These are phyloP conservation scores for Eupelmus urozonus DNA, from an alignment of 2,888 invertebrate genomes.

Conservation along the genomic window DNA sequence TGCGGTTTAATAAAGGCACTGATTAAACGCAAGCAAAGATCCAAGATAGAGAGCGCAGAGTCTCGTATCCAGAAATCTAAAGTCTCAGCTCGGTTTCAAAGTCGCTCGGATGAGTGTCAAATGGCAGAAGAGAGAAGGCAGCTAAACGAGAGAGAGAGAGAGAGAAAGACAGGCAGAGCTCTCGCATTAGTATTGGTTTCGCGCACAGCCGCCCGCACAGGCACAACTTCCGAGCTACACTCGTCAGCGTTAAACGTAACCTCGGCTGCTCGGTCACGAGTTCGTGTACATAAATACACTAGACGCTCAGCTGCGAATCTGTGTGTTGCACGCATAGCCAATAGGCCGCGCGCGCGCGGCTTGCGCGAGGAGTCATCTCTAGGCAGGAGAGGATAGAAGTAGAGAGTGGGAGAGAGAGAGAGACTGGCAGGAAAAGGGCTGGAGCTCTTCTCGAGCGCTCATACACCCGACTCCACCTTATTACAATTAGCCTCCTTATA, in stretches of 20 bases:
- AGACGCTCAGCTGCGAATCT: too few species aligned
- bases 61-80: conserved; percentile 31
- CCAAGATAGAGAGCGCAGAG: not conserved
- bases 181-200: too few species aligned
- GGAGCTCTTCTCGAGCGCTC: conserved; percentile 50
- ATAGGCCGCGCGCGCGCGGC: conserved; percentile 4
- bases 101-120: conserved; percentile 60
- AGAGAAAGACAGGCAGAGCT: conserved; percentile 3
- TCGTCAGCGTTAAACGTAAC: too few species aligned
- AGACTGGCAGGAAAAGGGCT: conserved; percentile 55
- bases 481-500: conserved; percentile 75
- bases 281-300: not conserved
- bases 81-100: conserved; percentile 62
- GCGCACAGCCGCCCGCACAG: too few species aligned
- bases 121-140: conserved; percentile 28
- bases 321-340: not conserved
- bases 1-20: conserved; percentile 50
- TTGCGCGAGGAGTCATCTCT: not conserved
- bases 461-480: conserved; percentile 74
- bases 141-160: not conserved
- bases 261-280: not conserved
- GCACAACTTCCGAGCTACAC: too few species aligned
- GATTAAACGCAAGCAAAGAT: conserved; percentile 49
- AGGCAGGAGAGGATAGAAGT: too few species aligned
- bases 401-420: not conserved